Base-by-base conservation (phyloP, 2,888 invertebrate genomes). In the Taenaris catops region DNA sequence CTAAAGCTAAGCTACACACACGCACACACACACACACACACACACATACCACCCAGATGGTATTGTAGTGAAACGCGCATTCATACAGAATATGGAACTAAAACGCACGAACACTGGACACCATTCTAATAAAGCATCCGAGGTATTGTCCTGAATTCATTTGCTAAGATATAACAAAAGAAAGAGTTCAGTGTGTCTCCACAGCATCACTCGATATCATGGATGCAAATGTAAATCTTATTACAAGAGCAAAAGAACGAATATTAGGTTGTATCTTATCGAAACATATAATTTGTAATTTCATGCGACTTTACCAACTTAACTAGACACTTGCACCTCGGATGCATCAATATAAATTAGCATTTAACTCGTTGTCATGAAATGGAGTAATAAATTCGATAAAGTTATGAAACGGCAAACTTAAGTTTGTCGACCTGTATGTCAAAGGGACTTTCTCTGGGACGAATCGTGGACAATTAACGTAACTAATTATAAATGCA, bases 401-500 rank as follows among this genome's bases (percentile, higher is more conserved):
- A 20, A 33, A 31, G 27, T 40, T 25, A 37, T 23, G 25, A 21
- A 31, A 38, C 38, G 6, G 33, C 18, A 53, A 50, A 51, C 32
- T 31, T 49, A 53, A 51, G 51, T 53, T 52, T 49, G 56, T 51
- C 49, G 49, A 53, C 49, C 46, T 46, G 57, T 37, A 38, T 46
- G 38, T 46, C 38, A 46, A 55, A 53, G 52, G 50, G 47, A 70
- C 79, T 80, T 80, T 80, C 80, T 74, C 80, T 63, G 68, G 53
- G 60, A 68, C 76, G 61, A 74, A 80, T 75, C 38, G 56, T 43
- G 48, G 38, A 70, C 64, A 72, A 65, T 57, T 47, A 55, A 62
- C 63, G 68, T 51, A 55, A 64, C 73, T 67, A 79, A 79, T 80
- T 67, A 63, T 62, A 59, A 62, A 72, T 65, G 63, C 59, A 50